Base-by-base conservation (phyloP, 2,888 invertebrate species). In the Nomada fabriciana region DNA sequence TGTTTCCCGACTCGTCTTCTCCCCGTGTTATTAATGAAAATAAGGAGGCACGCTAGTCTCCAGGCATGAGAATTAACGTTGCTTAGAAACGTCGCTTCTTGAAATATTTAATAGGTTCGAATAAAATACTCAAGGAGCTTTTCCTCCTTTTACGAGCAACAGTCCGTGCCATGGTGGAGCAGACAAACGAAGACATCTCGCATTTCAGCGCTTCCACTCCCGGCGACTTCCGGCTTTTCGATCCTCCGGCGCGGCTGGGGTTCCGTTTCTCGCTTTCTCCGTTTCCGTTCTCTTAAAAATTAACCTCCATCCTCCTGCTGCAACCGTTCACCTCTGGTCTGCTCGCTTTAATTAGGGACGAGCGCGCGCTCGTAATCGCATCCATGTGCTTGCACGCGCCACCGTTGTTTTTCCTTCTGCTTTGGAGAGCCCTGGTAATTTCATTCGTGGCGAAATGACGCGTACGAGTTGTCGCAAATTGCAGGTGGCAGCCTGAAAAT, bases 181-280 rank as follows among this genome's bases (percentile, higher is more conserved):
- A 78, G 78, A 59, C 80, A 70, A 84, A 84, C 75, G 86, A 84
- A 82, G 77, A 84, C 71, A 77, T 74, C 64, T 72, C 68, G 36
- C 47, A 67, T 71, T 72, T 64, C 71, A n/a, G 67, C 53, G 25
- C 72, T 68, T 59, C 63, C 69, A 74, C 55, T 60, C 67, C 59
- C 60, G 25, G 61, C 60, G 20, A 52, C 53, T 77, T 76, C 76
- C 75, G 85, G 42, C 81, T 70, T 71, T 73, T 70, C 71, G 70
- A 63, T 50, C 23, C 36, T 18, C 53, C 60, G 20, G 11, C 52
- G 42, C 52, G 25, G 15, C 64, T 53, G 64, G 18, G 23, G 25
- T 71, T 71, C 79, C 82, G 72, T 23, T 78, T 74, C 57, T 64
- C 57, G 63, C 71, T 63, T n/a, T 57, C 74, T 61, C 65, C 47